These are phyloP conservation scores for Myocastor coypus DNA, from an alignment of 2,113 vertebrate genomes.

Conservation along the genomic window DNA sequence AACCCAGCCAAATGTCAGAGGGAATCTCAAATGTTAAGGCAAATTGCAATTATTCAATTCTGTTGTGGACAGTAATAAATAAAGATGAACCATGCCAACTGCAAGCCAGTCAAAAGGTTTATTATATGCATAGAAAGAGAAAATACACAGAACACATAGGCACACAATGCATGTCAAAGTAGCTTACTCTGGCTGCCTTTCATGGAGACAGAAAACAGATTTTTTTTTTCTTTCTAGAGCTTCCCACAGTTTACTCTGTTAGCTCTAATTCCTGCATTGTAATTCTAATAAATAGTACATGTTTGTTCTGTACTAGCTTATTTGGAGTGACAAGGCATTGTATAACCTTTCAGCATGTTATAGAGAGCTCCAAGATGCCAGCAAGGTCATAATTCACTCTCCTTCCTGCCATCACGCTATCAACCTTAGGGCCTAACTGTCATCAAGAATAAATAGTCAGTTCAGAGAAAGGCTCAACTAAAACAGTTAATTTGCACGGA, in stretches of 20 bases:
- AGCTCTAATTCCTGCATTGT: conserved; percentile 37
- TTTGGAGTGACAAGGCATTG: conserved; percentile 50
- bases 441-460: conserved; percentile 37
- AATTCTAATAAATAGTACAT: conserved; percentile 50
- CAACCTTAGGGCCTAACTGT: not conserved
- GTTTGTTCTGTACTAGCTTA: not conserved
- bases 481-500: conserved; percentile 48
- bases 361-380: conserved; percentile 34
- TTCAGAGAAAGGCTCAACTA: conserved; percentile 1
- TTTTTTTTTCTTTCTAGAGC: not conserved
- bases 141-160: conserved; percentile 52
- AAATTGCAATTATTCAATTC: conserved; percentile 73
- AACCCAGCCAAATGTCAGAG: conserved; percentile 69
- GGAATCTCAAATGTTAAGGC: conserved; percentile 70
- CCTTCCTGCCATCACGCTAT: not conserved
- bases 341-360: not conserved
- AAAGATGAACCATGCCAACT: conserved; percentile 72
- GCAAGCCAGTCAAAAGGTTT: conserved; percentile 61
- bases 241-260: not conserved
- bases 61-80: conserved; percentile 61
- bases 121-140: conserved; percentile 66
- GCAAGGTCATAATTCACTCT: conserved; percentile 31
- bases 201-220: conserved; percentile 47
- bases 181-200: conserved; percentile 59
- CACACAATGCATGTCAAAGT: conserved; percentile 47